Evolutionary conservation across 1,140 invertebrate species (phyloP), one percentile per base, ranked within the genome.

Genomic region (Oncopeltus fasciatus): DNA sequence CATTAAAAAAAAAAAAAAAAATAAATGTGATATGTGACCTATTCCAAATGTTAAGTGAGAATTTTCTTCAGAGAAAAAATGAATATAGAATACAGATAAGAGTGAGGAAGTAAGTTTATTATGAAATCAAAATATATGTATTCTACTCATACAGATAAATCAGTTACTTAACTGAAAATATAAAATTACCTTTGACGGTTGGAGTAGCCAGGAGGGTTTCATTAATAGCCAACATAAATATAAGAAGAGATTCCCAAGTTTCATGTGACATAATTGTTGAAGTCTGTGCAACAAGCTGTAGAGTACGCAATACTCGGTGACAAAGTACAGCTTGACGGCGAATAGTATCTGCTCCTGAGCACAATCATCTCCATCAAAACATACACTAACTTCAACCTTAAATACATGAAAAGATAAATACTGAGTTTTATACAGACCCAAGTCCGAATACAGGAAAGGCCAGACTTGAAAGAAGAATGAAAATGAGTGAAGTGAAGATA

Each of bases 251-350:
- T 70, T 94, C 86, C 95, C 95, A 98, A 1, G 93, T 95, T 67
- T 92, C 85, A 53, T 83, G 77, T 43, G 89, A 87, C 66, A 98
- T 79, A 51, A 78, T 76, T 60, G 79, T 79, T 0, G 91, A 93
- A 49, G 83, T 80, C 70, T 88, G 84, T n/a, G 91, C 88, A 4
- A 94, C 82, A 70, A 85, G 83, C 72, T 95, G 90, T 1, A 97
- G 78, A 5, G 90, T 90, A 47, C 94, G 78, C 29, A 98, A 74
- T 9, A 97, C 93, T 66, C 94, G 81, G 73, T 98, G 95, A 76
- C 95, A 98, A 0, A 96, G 77, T 1, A 97, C 86, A 1, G 93
- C 92, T 77, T 98, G 95, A 66, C 90, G 81, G 70, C 92, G 94
- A 53, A 94, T 92, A 8, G 86, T 84, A 73, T 94, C 91, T 47